Evolutionary conservation across 2,797 vertebrate species (phyloP), one percentile per base, ranked within the genome.

Genomic region (Philypnodon macrostomus): DNA sequence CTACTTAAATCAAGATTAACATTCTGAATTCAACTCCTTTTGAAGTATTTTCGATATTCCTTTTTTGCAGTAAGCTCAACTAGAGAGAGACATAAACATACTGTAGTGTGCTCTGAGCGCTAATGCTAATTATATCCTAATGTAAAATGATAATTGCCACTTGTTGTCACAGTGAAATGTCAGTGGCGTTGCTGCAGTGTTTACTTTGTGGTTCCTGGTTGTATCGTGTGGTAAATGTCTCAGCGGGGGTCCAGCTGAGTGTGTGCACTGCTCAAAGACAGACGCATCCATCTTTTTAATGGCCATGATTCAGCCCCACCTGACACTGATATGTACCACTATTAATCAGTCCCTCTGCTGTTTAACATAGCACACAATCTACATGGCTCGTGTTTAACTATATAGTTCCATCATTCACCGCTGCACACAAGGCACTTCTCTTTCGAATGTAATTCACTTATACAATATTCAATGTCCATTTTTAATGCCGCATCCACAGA

Each of bases 281-380:
- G 53, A 19, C 32, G 18, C 47, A 72, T 68, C 72, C 53, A 77
- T 78, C 77, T 71, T 11, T 23, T 56, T 75, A 75, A 77, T 76
- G 48, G 41, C 26, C 31, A 45, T 55, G 55, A 75, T 66, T 80
- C 58, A 60, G 66, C 46, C 61, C 37, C 52, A 54, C 37, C 58
- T 64, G 68, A 75, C 67, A 61, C 27, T 44, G 41, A 44, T 46
- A 69, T 64, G 61, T 17, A 41, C 51, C 53, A 15, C 44, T 48
- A 63, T 71, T 79, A 62, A 63, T 72, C 38, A 60, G 53, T 17
- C 70, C 33, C 24, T 47, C 33, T 56, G 45, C 59, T 60, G 48
- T 62, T 55, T 23, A 56, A 55, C 37, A 52, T 60, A 55, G 38
- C 50, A 26, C 26, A 53, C 40, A 53, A 63, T 68, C 69, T 19